Base-by-base conservation (phyloP, 2,888 invertebrate species). In the Diarsia brunnea region DNA sequence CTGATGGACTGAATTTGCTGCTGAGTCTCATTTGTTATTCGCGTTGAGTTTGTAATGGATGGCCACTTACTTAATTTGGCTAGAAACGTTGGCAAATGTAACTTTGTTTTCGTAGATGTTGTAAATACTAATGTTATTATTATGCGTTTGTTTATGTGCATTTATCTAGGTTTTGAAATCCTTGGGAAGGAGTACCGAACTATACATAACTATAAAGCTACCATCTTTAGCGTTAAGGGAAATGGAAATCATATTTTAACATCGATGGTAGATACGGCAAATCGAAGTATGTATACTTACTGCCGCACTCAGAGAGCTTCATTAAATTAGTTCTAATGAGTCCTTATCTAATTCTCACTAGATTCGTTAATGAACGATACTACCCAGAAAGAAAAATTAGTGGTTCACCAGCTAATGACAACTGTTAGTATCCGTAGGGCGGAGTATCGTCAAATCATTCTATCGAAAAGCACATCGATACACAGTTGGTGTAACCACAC, bases 11-110 rank as follows among this genome's bases (percentile, higher is more conserved):
- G 47, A 63, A 84, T 71, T 69, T 51, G 51, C 73, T 77, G 60
- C 72, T 12, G 43, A 69, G 4, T 49, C 38, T 78, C 68, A 77
- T 88, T 87, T 51, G 71, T 63, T 80, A 89, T 89, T 89, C 89
- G 60, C n/a, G 38, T 72, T 51, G 63, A 79, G 84, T 85, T 63
- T 24, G 67, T 73, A 75, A 74, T 79, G 38, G 45, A 78, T 84
- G 69, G 43, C 53, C 78, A 78, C 47, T 78, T 86, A 76, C 73
- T 75, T 74, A 69, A 79, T 82, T 81, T 85, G 75, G 71, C 81
- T 82, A 73, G 77, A 84, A 84, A 86, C 58, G 69, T 81, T 84
- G 85, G 79, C 78, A 66, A 80, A 74, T 69, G 69, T 69, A 74
- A 64, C 79, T 73, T 79, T 81, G 31, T 81, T 83, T 85, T 66